Evolutionary conservation across 2,888 invertebrate genomes (phyloP), one percentile per base, ranked within the genome.

Genomic region (Andrena dorsata): DNA sequence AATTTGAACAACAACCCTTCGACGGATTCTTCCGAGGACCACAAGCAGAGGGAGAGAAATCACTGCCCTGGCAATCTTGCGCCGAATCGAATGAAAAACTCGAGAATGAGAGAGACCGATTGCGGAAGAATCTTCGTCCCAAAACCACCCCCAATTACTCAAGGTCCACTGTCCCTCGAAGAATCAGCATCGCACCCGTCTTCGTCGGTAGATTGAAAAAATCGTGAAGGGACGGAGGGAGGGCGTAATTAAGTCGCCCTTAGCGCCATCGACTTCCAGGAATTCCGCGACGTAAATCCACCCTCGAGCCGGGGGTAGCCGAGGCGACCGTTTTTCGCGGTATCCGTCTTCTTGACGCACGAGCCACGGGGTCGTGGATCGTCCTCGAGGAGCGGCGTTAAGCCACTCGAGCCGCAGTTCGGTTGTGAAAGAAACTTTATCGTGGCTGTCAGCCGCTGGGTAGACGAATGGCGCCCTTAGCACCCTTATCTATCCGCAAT

Each of bases 401-500:
- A 86, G 86, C 89, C 85, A 87, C 83, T 86, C 79, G 78, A 69
- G 81, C 41, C 69, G 83, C 86, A 86, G 83, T 87, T 83, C 80
- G 72, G 80, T 66, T 41, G 83, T 71, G 83, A 85, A 86, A 90
- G 89, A 89, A 90, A 87, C 86, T 90, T 90, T 90, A 90, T 90
- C 90, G 88, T 83, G 76, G 77, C 90, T 88, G 90, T 90, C 90
- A 89, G 83, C 76, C 78, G 66, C 83, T 85, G 82, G 82, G 88
- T 85, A 90, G 88, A 90, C 89, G 89, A 90, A 90, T 89, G 88
- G 87, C 89, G 79, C 82, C 88, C 85, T 89, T 86, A 88, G 81
- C 89, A 81, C 84, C 80, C 87, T 89, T 86, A 88, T 89, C 89
- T 89, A 88, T 86, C 89, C 80, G 85, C 84, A 88, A 89, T 90